Evolutionary conservation across 2,113 vertebrate species (phyloP).

Genomic region (Labeo rohita): DNA sequence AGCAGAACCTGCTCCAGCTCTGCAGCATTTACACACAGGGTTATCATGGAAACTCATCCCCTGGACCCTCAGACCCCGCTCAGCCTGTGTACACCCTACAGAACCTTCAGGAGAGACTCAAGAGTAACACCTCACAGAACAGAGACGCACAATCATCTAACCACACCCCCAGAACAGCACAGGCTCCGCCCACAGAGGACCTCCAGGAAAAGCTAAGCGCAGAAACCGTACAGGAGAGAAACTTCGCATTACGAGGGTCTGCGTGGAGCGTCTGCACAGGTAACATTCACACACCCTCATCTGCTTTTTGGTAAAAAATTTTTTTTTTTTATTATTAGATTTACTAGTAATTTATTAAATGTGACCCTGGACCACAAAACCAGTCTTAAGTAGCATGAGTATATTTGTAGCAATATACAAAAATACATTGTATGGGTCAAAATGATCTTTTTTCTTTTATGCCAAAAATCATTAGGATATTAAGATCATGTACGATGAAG

Average conservation of each 20-base stretch:
- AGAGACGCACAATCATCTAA: constrained; percentile 42
- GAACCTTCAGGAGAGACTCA: constrained; percentile 80
- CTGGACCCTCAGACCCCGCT: constrained; percentile 56
- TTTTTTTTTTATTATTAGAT: not conserved
- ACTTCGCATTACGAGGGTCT: constrained; percentile 80
- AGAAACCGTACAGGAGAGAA: constrained; percentile 76
- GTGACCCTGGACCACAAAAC: too few relatives aligned
- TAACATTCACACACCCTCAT: constrained; percentile 53
- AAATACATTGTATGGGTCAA: too few relatives aligned
- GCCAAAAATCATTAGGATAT: too few relatives aligned
- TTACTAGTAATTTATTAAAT: too few relatives aligned
- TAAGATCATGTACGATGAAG: too few relatives aligned
- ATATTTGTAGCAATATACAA: too few relatives aligned
- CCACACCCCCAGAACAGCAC: not conserved
- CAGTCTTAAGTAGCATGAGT: too few relatives aligned
- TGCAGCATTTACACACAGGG: constrained; percentile 90
- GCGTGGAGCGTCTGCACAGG: constrained; percentile 86
- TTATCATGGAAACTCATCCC: constrained; percentile 32
- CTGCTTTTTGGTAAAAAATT: not conserved
- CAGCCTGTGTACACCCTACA: constrained; percentile 89
- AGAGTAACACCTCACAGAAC: constrained; percentile 58
- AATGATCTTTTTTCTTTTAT: too few relatives aligned
- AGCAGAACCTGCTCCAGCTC: constrained; percentile 83
- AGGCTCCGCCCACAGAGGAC: constrained; percentile 62
- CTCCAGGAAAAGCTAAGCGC: constrained; percentile 67